Evolutionary conservation across 2,888 invertebrate genomes (phyloP).

Genomic region (Plemyria rubiginata): DNA sequence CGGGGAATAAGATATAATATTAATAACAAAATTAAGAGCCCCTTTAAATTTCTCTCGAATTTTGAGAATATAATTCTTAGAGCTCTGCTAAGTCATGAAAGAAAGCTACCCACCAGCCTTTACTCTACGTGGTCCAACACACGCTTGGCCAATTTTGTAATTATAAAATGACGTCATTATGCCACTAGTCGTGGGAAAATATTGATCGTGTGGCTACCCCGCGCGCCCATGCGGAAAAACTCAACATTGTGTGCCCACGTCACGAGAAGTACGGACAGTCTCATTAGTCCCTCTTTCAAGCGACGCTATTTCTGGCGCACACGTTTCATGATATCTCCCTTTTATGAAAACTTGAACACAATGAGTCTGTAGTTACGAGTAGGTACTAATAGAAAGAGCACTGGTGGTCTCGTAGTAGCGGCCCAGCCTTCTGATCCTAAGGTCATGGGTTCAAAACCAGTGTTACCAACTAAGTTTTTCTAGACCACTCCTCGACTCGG

Average conservation of each 20-base stretch:
- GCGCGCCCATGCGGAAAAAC: slow-evolving; percentile 59
- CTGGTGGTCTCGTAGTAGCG: too few species aligned
- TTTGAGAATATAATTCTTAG: background rate
- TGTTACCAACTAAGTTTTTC: too few species aligned
- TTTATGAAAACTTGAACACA: background rate
- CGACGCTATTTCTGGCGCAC: slow-evolving; percentile 16
- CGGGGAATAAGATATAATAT: too few species aligned
- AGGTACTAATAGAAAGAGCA: background rate
- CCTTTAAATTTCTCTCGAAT: too few species aligned
- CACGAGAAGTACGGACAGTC: slow-evolving; percentile 26
- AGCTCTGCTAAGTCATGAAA: background rate
- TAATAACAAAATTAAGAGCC: too few species aligned
- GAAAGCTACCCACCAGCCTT: background rate
- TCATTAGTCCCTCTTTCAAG: slow-evolving; percentile 18
- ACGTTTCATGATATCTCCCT: slow-evolving; percentile 3
- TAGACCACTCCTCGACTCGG: too few species aligned
- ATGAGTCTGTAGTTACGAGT: background rate
- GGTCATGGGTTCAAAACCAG: too few species aligned
- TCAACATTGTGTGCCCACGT: slow-evolving; percentile 33
- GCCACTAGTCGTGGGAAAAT: slow-evolving; percentile 54
- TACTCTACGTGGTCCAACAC: background rate
- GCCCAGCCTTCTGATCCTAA: too few species aligned
- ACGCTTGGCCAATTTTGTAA: slow-evolving; percentile 35
- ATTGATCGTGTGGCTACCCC: slow-evolving; percentile 58
- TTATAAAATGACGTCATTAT: slow-evolving; percentile 55